Evolutionary conservation across 2,797 vertebrate genomes (phyloP).

Genomic region (Arremon brunneinucha): DNA sequence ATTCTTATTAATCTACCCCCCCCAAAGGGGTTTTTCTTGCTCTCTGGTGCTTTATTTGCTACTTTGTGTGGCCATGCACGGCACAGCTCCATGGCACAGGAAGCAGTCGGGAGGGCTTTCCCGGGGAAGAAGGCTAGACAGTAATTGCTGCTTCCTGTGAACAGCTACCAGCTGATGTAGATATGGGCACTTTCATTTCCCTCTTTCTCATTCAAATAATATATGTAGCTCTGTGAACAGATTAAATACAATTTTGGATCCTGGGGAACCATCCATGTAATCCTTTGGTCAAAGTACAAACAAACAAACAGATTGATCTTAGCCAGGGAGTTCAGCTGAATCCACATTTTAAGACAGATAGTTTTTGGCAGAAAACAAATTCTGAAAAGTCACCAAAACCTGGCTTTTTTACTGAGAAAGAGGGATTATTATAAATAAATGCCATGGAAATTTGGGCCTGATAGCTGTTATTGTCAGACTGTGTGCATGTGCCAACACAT

Average conservation of each 20-base stretch:
- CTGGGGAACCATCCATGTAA: neutral
- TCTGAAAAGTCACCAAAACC: neutral
- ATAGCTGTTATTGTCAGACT: neutral
- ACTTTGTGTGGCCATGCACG: neutral
- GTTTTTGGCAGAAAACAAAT: neutral
- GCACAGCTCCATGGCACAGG: fast-evolving
- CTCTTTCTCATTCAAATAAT: neutral
- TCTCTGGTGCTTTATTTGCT: neutral
- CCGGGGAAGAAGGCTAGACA: neutral
- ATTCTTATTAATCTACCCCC: neutral
- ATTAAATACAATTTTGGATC: neutral
- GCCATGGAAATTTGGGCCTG: neutral
- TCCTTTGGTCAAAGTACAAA: constrained; percentile 1
- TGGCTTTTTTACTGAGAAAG: neutral
- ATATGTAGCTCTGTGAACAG: neutral
- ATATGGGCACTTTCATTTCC: constrained; percentile 6
- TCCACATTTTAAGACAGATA: neutral
- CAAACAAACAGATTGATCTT: neutral
- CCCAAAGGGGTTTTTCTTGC: neutral
- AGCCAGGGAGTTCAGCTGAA: neutral
- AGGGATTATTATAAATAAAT: neutral
- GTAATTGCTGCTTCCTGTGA: neutral
- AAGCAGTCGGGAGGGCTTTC: neutral
- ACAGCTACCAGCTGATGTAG: neutral
- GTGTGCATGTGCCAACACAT: neutral